These are phyloP conservation scores for Clivina fossor DNA, from an alignment of 2,888 invertebrate species.

Conservation along the genomic window DNA sequence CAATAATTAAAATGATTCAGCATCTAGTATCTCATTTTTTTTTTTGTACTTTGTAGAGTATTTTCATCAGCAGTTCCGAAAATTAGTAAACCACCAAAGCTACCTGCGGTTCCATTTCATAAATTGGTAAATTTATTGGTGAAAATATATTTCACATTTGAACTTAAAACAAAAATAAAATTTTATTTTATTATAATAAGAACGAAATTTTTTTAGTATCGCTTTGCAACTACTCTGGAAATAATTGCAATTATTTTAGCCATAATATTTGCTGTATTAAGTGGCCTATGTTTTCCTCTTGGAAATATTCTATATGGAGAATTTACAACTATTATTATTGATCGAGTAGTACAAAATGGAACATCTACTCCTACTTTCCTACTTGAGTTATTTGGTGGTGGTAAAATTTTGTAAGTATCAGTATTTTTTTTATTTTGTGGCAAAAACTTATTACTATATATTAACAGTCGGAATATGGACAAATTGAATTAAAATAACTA, in stretches of 20 bases:
- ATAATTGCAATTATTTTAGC: conserved; percentile 3
- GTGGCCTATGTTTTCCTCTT: conserved; percentile 57
- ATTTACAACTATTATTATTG: conserved; percentile 62
- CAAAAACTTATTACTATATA: too few relatives aligned
- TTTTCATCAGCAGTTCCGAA: conserved; percentile 7
- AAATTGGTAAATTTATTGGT: conserved; percentile 19
- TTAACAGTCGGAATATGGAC: too few relatives aligned
- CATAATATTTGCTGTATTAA: conserved; percentile 46
- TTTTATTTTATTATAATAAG: too few relatives aligned
- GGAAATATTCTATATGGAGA: conserved; percentile 65
- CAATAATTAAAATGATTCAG: too few relatives aligned
- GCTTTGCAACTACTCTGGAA: conserved; percentile 20
- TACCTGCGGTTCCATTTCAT: conserved; percentile 14
- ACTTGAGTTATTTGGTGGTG: conserved; percentile 58
- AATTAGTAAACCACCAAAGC: conserved; percentile 11
- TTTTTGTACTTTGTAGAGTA: conserved; percentile 3
- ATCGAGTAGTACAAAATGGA: conserved; percentile 53
- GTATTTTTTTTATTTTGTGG: too few relatives aligned
- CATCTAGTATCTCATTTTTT: not conserved
- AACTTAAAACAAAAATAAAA: not conserved
- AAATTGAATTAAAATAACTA: too few relatives aligned
- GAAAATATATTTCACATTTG: not conserved
- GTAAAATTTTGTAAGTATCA: conserved; percentile 56
- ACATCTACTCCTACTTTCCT: conserved; percentile 53
- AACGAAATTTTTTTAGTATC: conserved; percentile 24